Conservation (phyloP, 2,888 invertebrate species). For the Pollenia labialis region DNA sequence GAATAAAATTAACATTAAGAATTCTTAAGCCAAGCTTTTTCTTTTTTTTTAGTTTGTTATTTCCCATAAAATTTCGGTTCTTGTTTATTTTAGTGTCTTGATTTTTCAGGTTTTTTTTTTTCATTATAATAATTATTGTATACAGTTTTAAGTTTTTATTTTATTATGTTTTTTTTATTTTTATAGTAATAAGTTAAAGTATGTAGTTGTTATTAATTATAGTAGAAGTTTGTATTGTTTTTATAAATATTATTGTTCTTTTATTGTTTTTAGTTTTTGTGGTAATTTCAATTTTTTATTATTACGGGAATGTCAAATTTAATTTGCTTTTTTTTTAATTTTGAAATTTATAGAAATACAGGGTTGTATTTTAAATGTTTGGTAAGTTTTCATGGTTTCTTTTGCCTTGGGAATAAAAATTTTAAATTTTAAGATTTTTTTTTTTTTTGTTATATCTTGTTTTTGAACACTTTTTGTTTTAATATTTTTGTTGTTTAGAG, state of each 20-base stretch:
- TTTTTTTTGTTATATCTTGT: slow-evolving; percentile 31
- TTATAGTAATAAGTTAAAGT: neutral
- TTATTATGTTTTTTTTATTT: neutral
- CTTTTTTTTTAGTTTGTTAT: slow-evolving; percentile 4
- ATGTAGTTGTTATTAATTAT: slow-evolving; percentile 58
- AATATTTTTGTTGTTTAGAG: slow-evolving; percentile 54
- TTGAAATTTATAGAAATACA: slow-evolving; percentile 48
- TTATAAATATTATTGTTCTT: slow-evolving; percentile 73
- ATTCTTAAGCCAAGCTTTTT: slow-evolving; percentile 52
- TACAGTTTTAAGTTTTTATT: slow-evolving; percentile 53
- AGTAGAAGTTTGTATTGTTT: slow-evolving; percentile 45
- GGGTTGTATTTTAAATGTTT: slow-evolving; percentile 34
- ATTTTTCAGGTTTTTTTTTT: slow-evolving; percentile 18
- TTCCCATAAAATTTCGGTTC: slow-evolving; percentile 27
- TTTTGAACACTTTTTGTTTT: slow-evolving; percentile 68
- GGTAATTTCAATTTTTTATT: slow-evolving; percentile 39
- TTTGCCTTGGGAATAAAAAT: slow-evolving; percentile 39
- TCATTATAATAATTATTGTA: slow-evolving; percentile 56
- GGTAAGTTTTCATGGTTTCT: neutral
- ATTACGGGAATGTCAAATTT: slow-evolving; percentile 33
- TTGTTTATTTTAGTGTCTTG: slow-evolving; percentile 21
- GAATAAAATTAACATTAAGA: neutral
- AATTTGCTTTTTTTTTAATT: slow-evolving; percentile 20
- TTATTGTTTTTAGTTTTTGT: slow-evolving; percentile 71
- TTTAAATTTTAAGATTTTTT: slow-evolving; percentile 42